phyloP scores from a whole-genome alignment of 2,888 invertebrate genomes.

The Platycheirus rosarum region DNA sequence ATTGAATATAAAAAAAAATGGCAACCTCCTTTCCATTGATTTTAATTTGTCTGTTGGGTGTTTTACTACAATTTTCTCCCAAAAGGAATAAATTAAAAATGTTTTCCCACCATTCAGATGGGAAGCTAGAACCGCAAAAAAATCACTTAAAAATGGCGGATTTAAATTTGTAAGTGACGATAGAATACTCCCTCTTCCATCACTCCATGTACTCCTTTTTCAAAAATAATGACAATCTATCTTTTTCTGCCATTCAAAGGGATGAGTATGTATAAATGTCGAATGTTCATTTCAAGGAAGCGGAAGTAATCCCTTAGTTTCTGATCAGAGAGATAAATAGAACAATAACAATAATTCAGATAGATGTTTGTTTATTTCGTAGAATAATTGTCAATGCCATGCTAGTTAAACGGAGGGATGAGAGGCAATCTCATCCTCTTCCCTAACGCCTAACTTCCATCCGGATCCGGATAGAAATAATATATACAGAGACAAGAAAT shows the following conservation, averaged over 20 bases:
- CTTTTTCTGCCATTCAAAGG: not conserved
- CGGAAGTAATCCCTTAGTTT: conserved; percentile 64
- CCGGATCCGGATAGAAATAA: conserved; percentile 3
- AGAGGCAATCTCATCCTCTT: too few species aligned
- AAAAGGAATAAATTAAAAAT: not conserved
- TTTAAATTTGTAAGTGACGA: not conserved
- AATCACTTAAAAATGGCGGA: too few species aligned
- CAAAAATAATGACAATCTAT: not conserved
- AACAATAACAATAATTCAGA: conserved; percentile 65
- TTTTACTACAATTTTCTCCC: not conserved
- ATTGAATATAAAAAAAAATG: not conserved
- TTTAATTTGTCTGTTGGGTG: not conserved
- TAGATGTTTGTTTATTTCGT: conserved; percentile 23
- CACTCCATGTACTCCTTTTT: too few species aligned
- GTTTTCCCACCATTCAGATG: not conserved
- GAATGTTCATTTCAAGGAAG: conserved; percentile 39
- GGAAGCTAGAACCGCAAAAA: too few species aligned
- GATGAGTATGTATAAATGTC: conserved; percentile 5
- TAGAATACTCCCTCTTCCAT: not conserved
- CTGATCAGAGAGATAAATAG: conserved; percentile 62
- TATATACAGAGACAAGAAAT: conserved; percentile 21
- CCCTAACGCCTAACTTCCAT: too few species aligned
- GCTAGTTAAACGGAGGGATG: too few species aligned
- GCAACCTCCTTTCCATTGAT: not conserved
- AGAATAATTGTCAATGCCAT: conserved; percentile 52